Evolutionary conservation across 2,113 vertebrate species (phyloP).

Genomic region (Pampusana beccarii): DNA sequence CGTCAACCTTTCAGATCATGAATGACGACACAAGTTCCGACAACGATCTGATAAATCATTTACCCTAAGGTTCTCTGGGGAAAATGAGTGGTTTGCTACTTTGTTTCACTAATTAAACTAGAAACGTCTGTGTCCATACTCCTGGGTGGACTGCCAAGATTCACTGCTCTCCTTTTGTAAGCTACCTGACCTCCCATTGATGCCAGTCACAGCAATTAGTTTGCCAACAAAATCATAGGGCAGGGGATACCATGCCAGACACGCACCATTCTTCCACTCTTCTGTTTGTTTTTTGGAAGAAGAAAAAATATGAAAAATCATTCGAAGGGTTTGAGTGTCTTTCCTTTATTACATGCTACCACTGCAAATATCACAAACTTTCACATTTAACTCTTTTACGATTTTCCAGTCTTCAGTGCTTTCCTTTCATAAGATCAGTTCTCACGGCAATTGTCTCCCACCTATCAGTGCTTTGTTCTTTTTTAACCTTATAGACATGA

Average conservation of each 20-base stretch:
- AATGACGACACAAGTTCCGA: background rate
- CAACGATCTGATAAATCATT: background rate
- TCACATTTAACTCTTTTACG: background rate
- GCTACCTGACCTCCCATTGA: background rate
- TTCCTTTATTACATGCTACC: background rate
- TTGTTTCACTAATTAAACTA: slow-evolving; percentile 31
- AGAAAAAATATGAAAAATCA: background rate
- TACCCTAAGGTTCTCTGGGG: background rate
- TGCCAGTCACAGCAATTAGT: background rate
- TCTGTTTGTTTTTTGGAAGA: background rate
- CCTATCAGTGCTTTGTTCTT: background rate
- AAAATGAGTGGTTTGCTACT: background rate
- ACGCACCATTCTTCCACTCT: background rate
- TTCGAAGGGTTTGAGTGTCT: background rate
- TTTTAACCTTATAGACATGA: background rate
- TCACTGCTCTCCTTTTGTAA: background rate
- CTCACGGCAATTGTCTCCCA: background rate
- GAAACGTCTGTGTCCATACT: background rate
- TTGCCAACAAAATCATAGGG: slow-evolving; percentile 37
- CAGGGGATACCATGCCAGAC: background rate
- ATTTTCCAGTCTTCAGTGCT: background rate
- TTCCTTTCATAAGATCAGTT: background rate
- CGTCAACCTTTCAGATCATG: background rate
- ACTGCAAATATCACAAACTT: background rate
- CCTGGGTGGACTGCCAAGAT: background rate